These are phyloP conservation scores for Brachionus angularis DNA, from an alignment of 1,140 invertebrate genomes.

Conservation along the genomic window DNA sequence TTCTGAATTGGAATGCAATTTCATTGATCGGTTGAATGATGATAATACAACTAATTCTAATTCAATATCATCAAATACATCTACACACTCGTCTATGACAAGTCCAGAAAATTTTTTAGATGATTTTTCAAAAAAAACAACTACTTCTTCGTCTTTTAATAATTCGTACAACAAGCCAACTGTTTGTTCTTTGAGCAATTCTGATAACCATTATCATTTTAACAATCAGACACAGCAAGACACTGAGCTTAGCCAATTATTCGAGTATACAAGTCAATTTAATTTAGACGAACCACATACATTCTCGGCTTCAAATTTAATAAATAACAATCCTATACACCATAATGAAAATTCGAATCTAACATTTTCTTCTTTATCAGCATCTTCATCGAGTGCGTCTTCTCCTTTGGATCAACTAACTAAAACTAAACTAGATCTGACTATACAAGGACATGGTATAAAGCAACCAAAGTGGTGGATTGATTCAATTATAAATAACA, in stretches of 20 bases:
- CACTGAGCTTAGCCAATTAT: neutral
- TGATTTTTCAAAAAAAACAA: neutral
- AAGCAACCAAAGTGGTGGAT: slow-evolving; percentile 27
- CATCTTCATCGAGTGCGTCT: no score
- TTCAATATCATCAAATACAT: slow-evolving; percentile 22
- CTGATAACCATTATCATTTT: no score
- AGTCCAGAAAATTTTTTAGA: slow-evolving; percentile 5
- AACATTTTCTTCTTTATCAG: no score
- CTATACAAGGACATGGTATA: slow-evolving; percentile 9
- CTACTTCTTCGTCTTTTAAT: neutral
- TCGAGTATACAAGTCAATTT: slow-evolving; percentile 21
- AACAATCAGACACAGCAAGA: neutral
- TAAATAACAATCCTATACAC: no score
- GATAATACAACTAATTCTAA: no score
- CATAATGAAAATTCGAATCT: no score
- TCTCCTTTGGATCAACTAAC: no score
- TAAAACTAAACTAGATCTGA: no score
- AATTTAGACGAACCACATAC: neutral
- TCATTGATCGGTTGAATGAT: neutral
- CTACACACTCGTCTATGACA: neutral
- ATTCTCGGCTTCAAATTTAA: neutral
- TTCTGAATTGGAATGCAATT: neutral
- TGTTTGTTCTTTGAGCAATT: no score
- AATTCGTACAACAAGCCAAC: no score
- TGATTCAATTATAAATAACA: no score